Conservation (phyloP, 2,888 invertebrate genomes). For the Notodonta dromedarius region DNA sequence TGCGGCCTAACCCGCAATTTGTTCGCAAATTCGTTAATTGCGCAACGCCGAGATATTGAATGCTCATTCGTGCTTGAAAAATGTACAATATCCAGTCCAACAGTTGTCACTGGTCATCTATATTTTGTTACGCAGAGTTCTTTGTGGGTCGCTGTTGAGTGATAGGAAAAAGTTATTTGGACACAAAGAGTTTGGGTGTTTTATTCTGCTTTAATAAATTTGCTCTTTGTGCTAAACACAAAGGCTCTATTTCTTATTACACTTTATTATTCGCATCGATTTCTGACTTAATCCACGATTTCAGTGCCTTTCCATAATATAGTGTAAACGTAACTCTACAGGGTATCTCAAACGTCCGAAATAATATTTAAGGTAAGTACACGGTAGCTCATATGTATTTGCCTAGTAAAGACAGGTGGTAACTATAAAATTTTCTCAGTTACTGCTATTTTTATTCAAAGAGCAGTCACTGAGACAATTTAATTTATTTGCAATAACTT, state of each 20-base stretch:
- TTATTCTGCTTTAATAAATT: conserved; percentile 11
- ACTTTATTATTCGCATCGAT: not conserved
- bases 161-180: conserved; percentile 19
- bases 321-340: not conserved
- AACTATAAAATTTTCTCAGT: no score
- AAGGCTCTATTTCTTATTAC: not conserved
- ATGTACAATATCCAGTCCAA: conserved; percentile 28
- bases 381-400: no score
- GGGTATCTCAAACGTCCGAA: no score
- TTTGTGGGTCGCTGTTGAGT: conserved; percentile 18
- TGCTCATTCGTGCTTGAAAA: conserved; percentile 47
- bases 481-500: no score
- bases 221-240: conserved; percentile 16
- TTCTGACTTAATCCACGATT: not conserved
- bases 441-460: no score
- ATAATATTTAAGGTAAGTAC: no score
- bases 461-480: no score
- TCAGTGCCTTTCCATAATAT: not conserved
- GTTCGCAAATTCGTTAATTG: conserved; percentile 45
- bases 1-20: conserved; percentile 38
- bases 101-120: conserved; percentile 34
- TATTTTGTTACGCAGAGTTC: conserved; percentile 31
- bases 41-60: conserved; percentile 36
- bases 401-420: no score
- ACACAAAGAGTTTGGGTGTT: conserved; percentile 14